These are phyloP conservation scores for Yponomeuta sedellus DNA, from an alignment of 2,888 invertebrate species.

Conservation along the genomic window DNA sequence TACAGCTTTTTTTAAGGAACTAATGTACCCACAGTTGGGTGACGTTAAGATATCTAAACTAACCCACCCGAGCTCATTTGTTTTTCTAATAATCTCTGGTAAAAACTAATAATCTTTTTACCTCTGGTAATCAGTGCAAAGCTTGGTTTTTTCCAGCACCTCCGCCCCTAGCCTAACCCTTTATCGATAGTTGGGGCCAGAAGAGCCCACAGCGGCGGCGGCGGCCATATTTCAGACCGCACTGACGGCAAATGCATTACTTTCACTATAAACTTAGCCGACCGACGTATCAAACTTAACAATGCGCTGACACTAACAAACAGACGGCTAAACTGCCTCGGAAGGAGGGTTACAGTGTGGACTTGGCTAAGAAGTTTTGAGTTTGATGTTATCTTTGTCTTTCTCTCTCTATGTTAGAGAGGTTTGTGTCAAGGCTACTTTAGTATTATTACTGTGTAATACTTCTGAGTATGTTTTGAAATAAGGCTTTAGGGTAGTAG, in stretches of 20 bases:
- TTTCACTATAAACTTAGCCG: constrained; percentile 15
- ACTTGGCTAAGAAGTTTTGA: background rate
- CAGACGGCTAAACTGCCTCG: constrained; percentile 2
- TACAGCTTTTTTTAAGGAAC: too few species aligned
- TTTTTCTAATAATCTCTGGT: too few species aligned
- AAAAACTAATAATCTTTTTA: too few species aligned
- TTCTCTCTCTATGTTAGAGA: too few species aligned
- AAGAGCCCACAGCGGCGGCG: constrained; percentile 10
- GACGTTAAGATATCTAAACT: too few species aligned
- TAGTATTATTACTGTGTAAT: too few species aligned
- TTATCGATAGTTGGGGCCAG: constrained; percentile 10
- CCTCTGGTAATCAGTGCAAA: background rate
- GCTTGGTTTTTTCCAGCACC: background rate
- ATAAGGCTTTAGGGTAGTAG: too few species aligned
- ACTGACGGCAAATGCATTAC: constrained; percentile 13
- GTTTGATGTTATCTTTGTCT: background rate
- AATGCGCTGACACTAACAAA: constrained; percentile 12
- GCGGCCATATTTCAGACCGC: constrained; percentile 15
- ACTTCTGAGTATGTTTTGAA: too few species aligned
- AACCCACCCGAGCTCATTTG: too few species aligned
- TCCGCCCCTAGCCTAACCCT: background rate
- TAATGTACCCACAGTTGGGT: too few species aligned
- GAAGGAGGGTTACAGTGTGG: background rate
- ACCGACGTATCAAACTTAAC: constrained; percentile 7
- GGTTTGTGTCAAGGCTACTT: too few species aligned